Evolutionary conservation across 2,113 vertebrate genomes (phyloP).

Genomic region (Brienomyrus brachyistius): DNA sequence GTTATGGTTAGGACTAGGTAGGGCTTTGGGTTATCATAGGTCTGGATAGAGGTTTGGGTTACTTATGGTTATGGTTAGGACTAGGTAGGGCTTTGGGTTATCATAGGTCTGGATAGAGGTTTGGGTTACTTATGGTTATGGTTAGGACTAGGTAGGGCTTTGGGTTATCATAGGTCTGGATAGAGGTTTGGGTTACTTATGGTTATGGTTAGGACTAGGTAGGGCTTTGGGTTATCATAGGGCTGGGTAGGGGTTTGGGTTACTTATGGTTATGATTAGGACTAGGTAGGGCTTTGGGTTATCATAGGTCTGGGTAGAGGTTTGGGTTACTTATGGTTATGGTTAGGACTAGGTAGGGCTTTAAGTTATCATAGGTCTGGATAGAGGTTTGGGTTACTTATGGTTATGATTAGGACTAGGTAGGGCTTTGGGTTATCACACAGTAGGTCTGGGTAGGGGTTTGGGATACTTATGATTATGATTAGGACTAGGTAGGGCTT

Average conservation of each 20-base stretch:
- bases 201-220: background rate
- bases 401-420: background rate
- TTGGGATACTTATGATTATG: background rate
- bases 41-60: no score
- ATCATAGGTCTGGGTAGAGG: background rate
- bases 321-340: background rate
- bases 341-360: background rate
- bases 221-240: no score
- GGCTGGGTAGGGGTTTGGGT: background rate
- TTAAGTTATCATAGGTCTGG: background rate
- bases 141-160: no score
- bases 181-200: background rate
- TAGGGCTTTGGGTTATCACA: background rate
- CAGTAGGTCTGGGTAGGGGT: background rate
- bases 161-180: no score
- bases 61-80: no score
- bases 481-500: background rate
- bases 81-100: no score
- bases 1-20: no score
- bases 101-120: no score
- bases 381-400: no score
- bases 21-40: no score
- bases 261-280: no score
- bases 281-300: background rate
- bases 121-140: background rate